Evolutionary conservation across 2,797 vertebrate species (phyloP).

Genomic region (Dromococcyx pavoninus): DNA sequence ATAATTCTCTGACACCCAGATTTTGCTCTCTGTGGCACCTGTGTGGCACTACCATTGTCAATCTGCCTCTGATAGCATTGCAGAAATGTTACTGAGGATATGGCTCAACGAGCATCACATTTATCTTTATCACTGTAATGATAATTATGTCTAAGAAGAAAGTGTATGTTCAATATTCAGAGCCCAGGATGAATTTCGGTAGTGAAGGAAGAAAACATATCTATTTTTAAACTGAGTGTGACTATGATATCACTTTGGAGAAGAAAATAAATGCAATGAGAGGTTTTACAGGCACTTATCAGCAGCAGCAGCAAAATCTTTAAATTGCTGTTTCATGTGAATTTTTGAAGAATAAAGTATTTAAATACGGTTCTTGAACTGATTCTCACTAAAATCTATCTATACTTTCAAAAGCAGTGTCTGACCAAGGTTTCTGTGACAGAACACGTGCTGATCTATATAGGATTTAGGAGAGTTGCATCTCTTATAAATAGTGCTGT

Average conservation of each 20-base stretch:
- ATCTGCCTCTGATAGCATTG: not conserved
- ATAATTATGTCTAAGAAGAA: not conserved
- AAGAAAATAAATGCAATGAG: not conserved
- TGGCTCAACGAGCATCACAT: not conserved
- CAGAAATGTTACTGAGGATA: not conserved
- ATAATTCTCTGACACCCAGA: not conserved
- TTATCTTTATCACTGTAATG: not conserved
- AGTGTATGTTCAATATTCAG: not conserved
- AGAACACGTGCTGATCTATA: not conserved
- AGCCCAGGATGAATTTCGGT: not conserved
- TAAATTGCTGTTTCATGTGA: not conserved
- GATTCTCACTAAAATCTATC: not conserved
- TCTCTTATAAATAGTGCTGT: not conserved
- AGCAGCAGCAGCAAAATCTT: not conserved
- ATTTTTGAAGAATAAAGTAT: not conserved
- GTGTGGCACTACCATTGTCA: not conserved
- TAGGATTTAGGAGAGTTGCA: not conserved
- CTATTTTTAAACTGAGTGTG: not conserved
- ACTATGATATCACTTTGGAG: not conserved
- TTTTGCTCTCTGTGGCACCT: not conserved
- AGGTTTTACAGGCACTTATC: not conserved
- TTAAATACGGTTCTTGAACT: not conserved
- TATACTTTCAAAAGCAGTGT: not conserved
- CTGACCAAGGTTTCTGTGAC: not conserved
- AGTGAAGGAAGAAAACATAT: not conserved